Evolutionary conservation across 2,888 invertebrate species (phyloP), one percentile per base, ranked within the genome.

Genomic region (Orthonevra nobilis): DNA sequence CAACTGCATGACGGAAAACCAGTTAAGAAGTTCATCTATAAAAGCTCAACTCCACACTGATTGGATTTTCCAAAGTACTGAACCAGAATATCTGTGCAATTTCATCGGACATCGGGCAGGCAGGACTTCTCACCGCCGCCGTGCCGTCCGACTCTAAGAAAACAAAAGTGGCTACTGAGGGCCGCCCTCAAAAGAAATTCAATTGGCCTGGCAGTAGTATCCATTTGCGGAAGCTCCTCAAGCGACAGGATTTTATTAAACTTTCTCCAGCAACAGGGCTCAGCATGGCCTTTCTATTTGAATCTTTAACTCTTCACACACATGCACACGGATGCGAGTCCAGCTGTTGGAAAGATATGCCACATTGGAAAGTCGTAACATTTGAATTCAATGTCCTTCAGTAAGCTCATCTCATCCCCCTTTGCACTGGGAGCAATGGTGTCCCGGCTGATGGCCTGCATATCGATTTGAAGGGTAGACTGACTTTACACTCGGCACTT

Each of bases 21-120:
- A 17, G 52, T 34, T 40, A 56, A 26, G 23, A 32, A 63, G 23
- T 56, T 56, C 32, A 38, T 52, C 30, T 46, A 26, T 19, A 52
- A 52, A 28, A 61, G 20, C 23, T 20, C 23, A 58, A 52, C 52
- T 66, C 46, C 38, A 60, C 46, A 44, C 38, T 74, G 60, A 74
- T 61, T 68, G 60, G 60, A 68, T 74, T 74, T 60, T 68, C 74
- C 68, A 44, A 68, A 46, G 38, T 68, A 68, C 19, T 68, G 60
- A 74, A 61, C 68, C 46, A 54, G 60, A 74, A 68, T 61, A 61
- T 68, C 52, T 32, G 38, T 38, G 30, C 38, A 54, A 52, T 54
- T 68, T 54, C 46, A 61, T 61, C 73, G 38, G 46, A 54, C 26
- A 28, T 28, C 20, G 9, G 64, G 42, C 42, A 63, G 38, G 9